Evolutionary conservation across 1,140 invertebrate genomes (phyloP).

Genomic region (Drosophila simulans): DNA sequence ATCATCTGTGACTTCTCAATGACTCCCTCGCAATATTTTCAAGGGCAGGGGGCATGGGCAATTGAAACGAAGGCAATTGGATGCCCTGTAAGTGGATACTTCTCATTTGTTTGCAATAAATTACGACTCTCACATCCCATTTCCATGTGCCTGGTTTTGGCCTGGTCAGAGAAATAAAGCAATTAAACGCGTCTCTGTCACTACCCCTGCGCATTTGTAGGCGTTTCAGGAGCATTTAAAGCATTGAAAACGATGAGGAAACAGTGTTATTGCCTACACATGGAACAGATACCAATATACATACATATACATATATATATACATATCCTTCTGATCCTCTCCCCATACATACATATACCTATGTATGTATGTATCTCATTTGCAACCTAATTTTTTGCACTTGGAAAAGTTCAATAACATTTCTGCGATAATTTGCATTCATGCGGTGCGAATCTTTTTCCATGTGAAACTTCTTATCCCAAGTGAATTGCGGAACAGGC

Average conservation of each 20-base stretch:
- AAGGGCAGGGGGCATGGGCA: conserved; percentile 9
- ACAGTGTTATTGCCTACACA: conserved; percentile 67
- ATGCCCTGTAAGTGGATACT: conserved; percentile 72
- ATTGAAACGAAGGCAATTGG: conserved; percentile 20
- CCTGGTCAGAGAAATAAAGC: conserved; percentile 51
- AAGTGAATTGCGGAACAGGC: conserved; percentile 33
- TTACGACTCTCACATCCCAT: conserved; percentile 32
- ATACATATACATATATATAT: neutral
- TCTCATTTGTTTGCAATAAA: conserved; percentile 78
- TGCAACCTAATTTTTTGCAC: neutral
- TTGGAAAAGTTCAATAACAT: conserved; percentile 66
- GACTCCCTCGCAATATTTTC: conserved; percentile 21
- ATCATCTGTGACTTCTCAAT: conserved; percentile 55
- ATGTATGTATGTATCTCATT: neutral
- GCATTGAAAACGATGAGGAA: conserved; percentile 18
- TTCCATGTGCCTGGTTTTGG: conserved; percentile 32
- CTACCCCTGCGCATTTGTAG: conserved; percentile 29
- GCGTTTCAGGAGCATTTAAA: conserved; percentile 18
- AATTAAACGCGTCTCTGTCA: conserved; percentile 58
- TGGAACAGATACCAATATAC: conserved; percentile 52
- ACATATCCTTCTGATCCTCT: conserved; percentile 6
- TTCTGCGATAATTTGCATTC: conserved; percentile 61
- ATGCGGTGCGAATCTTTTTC: conserved; percentile 4
- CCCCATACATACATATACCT: too few relatives aligned
- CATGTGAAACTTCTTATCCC: conserved; percentile 15